Conservation (phyloP, 2,888 invertebrate species). For the Macrophya alboannulata region DNA sequence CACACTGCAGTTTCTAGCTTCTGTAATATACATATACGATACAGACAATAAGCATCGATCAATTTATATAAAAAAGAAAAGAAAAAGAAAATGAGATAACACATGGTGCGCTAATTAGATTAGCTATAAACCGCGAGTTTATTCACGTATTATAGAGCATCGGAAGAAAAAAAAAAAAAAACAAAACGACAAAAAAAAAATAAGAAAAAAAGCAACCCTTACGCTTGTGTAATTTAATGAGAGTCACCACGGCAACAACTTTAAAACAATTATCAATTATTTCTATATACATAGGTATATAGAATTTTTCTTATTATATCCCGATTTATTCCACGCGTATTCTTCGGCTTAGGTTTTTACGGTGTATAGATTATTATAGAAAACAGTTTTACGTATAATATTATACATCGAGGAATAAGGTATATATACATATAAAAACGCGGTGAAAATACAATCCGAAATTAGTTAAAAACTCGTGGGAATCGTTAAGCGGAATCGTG, state of each 20-base stretch:
- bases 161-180: neutral
- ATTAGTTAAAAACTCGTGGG: neutral
- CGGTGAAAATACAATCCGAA: neutral
- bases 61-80: no score
- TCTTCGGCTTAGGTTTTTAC: neutral
- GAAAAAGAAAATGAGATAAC: no score
- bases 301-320: neutral
- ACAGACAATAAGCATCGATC: no score
- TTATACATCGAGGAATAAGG: no score
- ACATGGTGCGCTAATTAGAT: no score
- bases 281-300: neutral
- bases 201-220: neutral
- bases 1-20: no score
- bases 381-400: neutral
- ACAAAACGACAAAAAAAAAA: neutral
- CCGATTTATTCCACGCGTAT: neutral
- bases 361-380: neutral
- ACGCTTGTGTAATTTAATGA: neutral
- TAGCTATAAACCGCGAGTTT: neutral
- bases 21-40: no score
- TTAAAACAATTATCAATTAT: conserved; percentile 31
- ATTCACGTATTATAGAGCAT: neutral
- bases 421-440: no score
- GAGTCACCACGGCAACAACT: conserved; percentile 8
- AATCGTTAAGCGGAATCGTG: neutral